Conservation (phyloP, 2,797 vertebrate species). For the Moxostoma hubbsi region DNA sequence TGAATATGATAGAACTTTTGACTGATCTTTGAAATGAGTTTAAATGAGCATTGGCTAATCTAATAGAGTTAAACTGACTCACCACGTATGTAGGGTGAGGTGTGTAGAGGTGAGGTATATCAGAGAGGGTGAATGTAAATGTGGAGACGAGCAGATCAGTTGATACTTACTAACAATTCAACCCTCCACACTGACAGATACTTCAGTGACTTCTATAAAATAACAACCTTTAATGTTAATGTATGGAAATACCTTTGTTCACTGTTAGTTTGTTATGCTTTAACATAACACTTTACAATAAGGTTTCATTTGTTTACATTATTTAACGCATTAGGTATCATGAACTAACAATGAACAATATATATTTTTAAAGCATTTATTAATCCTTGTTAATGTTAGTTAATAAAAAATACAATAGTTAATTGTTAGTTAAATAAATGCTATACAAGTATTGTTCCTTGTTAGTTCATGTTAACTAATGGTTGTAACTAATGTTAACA, state of each 20-base stretch:
- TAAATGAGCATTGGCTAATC: not conserved
- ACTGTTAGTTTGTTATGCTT: not conserved
- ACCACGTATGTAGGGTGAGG: not conserved
- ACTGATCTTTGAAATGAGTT: not conserved
- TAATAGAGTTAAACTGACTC: not conserved
- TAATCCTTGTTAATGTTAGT: too few relatives aligned
- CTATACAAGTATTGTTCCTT: too few relatives aligned
- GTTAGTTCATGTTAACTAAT: too few relatives aligned
- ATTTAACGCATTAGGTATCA: too few relatives aligned
- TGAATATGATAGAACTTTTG: not conserved
- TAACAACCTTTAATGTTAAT: not conserved
- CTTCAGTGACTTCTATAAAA: constrained; percentile 20
- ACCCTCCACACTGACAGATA: constrained; percentile 45
- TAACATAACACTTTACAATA: too few relatives aligned
- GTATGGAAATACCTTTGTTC: not conserved
- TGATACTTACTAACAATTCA: constrained; percentile 54
- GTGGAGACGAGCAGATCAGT: constrained; percentile 31
- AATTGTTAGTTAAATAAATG: too few relatives aligned
- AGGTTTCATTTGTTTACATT: too few relatives aligned
- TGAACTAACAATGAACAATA: too few relatives aligned
- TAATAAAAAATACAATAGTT: too few relatives aligned
- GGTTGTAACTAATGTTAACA: too few relatives aligned
- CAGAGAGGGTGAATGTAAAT: constrained; percentile 46
- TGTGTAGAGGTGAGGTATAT: constrained; percentile 5
- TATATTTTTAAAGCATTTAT: too few relatives aligned